Base-by-base conservation (phyloP, 2,113 vertebrate genomes). In the Corydoras sp. region DNA sequence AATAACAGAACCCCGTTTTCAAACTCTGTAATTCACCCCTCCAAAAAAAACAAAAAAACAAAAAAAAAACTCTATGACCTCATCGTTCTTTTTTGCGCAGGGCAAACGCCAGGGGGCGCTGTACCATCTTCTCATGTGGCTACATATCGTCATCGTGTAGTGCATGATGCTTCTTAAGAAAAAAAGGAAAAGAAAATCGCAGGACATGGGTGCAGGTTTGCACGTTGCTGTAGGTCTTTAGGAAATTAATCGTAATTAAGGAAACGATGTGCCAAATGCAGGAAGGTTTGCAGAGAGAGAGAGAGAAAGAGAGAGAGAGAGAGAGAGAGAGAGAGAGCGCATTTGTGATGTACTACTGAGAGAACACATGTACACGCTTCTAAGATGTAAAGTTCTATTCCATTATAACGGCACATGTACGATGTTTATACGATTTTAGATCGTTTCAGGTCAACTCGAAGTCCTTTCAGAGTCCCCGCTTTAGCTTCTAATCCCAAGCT, bases 71-170 rank as follows among this genome's bases (percentile, higher is more conserved):
- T 90, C 89, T 90, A 81, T 87, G 85, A 92, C 92, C 93, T 94
- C 92, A 89, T 92, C 87, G 87, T 92, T 79, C 62, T 90, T 93
- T 67, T 56, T 91, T 92, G 93, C 94, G 93, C 93, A 93, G 92
- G 83, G 87, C 87, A 88, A 85, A 24, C 18, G 18, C 18, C 2
- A 24, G 18, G 18, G 18, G 18, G 18, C 18, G 18, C 18, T 83
- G 84, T 86, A 84, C 74, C 84, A 74, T 88, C 88, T 84, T 89
- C 88, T 90, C 84, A 86, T 88, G 80, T 89, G 82, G 87, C 89
- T 85, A 81, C 85, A 83, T 86, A 79, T 79, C 10, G 66, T 81
- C 75, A 65, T 81, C 76, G 87, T 82, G 86, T 88, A 85, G 88
- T 86, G 90, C 91, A 89, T 88, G 91, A 85, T 81, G 81, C 76